Evolutionary conservation across 2,113 vertebrate species (phyloP), one percentile per base, ranked within the genome.

Genomic region (Vulpes lagopus): DNA sequence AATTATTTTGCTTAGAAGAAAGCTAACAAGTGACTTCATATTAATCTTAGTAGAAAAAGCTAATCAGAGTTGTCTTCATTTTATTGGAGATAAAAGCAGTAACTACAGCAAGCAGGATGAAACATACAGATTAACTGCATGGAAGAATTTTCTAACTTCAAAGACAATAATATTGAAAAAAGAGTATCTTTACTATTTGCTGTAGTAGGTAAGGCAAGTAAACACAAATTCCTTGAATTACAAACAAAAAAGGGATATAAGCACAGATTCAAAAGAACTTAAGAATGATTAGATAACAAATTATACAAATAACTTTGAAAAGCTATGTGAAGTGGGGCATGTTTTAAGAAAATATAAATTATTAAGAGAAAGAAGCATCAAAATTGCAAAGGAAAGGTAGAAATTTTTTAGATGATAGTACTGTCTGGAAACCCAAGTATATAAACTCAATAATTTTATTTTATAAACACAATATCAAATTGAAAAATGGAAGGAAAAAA

Each of bases 291-390:
- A 83, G 38, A 53, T 79, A 96, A 89, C 20, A 93, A 87, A 94
- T 69, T 92, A 96, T 25, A 19, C 25, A 95, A 88, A 64, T 91
- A 55, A 81, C 80, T 82, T n/a, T 79, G n/a, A 93, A 96, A 88
- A 84, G 25, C 17, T 73, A 87, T 30, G 27, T 73, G 38, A 96
- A 89, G 53, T 49, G 3, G 43, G 81, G 55, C 62, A 92, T 65
- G 22, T 35, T 83, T 95, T 88, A 93, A 93, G 38, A 79, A 86
- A 67, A 87, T 78, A 69, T 20, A 95, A 91, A 60, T 51, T 73
- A 71, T 60, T 57, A 81, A 88, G 43, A 95, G 10, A 67, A 92
- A 86, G 7, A 89, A 43, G 10, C 7, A 59, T 95, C 79, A 95
- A 89, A 87, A 69, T 27, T 60, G 22, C 49, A 76, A 22, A 78